Percentiles rank a stretch among this genome's conserved stretches.
phyloP scores from a whole-genome alignment of 2,113 vertebrate genomes.

The Strix aluco region DNA sequence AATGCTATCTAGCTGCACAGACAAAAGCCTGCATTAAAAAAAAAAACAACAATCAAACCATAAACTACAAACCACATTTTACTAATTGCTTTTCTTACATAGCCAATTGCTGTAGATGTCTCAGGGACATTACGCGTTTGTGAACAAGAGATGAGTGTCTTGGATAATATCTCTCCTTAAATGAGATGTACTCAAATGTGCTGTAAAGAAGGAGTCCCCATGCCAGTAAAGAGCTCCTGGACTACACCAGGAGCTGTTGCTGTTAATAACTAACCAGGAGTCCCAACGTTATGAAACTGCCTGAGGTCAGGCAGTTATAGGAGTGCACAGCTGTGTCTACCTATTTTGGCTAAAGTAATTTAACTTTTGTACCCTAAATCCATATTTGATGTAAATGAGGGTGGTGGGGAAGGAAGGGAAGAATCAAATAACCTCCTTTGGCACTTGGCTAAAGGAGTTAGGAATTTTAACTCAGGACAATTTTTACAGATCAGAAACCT shows the following conservation, averaged over 20 bases:
- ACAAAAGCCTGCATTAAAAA: background rate
- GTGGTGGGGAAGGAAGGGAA: background rate
- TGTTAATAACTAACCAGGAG: conserved; percentile 5
- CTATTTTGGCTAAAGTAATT: background rate
- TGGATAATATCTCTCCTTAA: background rate
- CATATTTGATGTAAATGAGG: background rate
- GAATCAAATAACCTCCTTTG: background rate
- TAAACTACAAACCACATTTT: conserved; percentile 30
- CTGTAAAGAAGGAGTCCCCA: background rate
- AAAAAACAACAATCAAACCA: background rate
- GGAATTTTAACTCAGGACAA: background rate
- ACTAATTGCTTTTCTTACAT: conserved; percentile 41
- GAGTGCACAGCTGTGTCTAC: background rate
- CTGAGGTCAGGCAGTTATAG: background rate
- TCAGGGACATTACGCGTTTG: background rate
- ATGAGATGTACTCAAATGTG: background rate
- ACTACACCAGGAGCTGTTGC: background rate
- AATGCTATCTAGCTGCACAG: background rate
- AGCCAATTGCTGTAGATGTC: conserved; percentile 11
- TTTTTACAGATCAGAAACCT: background rate
- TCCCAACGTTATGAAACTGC: background rate
- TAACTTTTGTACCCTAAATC: background rate
- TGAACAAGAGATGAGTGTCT: background rate
- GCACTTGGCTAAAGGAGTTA: background rate
- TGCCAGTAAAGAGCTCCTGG: background rate